Percentiles rank a stretch among this genome's conserved stretches.
Evolutionary conservation across 1,140 invertebrate species (phyloP).

Genomic region (Eueides isabella): DNA sequence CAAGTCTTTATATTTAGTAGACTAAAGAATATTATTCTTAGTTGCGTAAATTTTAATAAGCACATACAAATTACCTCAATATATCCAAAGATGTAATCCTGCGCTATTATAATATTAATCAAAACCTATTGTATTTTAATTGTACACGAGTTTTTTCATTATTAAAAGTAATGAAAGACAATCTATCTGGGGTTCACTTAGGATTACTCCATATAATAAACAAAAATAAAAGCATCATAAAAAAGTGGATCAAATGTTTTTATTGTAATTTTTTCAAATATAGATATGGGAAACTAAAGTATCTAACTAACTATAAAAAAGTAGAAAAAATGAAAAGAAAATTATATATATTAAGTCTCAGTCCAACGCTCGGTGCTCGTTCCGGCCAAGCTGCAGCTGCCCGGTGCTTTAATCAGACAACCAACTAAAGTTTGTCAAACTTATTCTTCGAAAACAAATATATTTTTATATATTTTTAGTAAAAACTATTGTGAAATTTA

Average conservation of each 20-base stretch:
- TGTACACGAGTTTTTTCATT: not conserved
- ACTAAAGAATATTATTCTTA: not conserved
- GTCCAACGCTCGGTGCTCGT: constrained; percentile 41
- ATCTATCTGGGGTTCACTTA: too few species aligned
- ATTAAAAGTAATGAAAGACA: too few species aligned
- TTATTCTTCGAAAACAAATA: not conserved
- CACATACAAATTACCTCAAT: constrained; percentile 27
- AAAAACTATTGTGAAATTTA: too few species aligned
- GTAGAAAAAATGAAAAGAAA: constrained; percentile 46
- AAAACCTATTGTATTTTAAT: constrained; percentile 39
- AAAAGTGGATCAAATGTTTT: too few species aligned
- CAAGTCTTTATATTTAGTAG: not conserved
- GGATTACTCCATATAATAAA: too few species aligned
- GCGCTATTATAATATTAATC: constrained; percentile 24
- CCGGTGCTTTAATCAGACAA: constrained; percentile 75
- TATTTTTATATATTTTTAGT: too few species aligned
- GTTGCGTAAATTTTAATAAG: not conserved
- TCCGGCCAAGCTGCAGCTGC: constrained; percentile 35
- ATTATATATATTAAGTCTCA: constrained; percentile 60
- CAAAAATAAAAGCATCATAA: too few species aligned
- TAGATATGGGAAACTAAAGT: not conserved
- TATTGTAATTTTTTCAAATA: too few species aligned
- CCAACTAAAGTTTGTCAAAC: constrained; percentile 54
- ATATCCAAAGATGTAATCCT: constrained; percentile 22
- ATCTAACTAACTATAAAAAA: not conserved